Evolutionary conservation across 2,797 vertebrate species (phyloP), one percentile per base, ranked within the genome.

Genomic region (Cuculus canorus): DNA sequence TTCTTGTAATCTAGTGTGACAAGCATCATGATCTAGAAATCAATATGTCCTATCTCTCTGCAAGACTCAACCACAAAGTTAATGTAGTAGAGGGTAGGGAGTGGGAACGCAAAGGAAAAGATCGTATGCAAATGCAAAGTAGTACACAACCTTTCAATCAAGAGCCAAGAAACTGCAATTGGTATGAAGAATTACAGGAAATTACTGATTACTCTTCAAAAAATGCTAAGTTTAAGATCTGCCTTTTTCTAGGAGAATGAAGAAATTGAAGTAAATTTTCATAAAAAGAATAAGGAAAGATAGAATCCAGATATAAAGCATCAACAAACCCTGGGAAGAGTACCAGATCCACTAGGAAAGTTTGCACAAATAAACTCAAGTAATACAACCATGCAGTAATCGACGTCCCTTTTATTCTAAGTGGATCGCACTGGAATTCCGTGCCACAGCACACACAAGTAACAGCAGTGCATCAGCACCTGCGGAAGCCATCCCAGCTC

Each of bases 401-500:
- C 19, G 1, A 45, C 33, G 27, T 18, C 18, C 17, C 17, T 84
- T 47, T 43, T 63, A 3, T 35, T 64, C 8, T 25, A 66, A 52
- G 17, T 45, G 14, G 6, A 14, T 7, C 48, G 13, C 28, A 19
- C n/a, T 52, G 27, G 12, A 92, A 80, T 75, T 65, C 41, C 4
- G 16, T 27, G 17, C 2, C 8, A 59, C n/a, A 72, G 18, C 11
- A 7, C 45, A 22, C 9, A 33, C 3, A 33, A 1, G 0, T 4
- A 19, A n/a, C 6, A 54, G 9, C 11, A 32, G 4, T 25, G 10
- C 63, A 54, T 54, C 28, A 52, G 37, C 21, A 70, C 56, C 35
- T n/a, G 22, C 80, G 32, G 27, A 77, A 77, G 60, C 17, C 13
- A 17, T 5, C 28, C 37, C 25, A 85, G 8, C 53, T 33, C 77